These are phyloP conservation scores for Horisme vitalbata DNA, from an alignment of 2,888 invertebrate species.

Conservation along the genomic window DNA sequence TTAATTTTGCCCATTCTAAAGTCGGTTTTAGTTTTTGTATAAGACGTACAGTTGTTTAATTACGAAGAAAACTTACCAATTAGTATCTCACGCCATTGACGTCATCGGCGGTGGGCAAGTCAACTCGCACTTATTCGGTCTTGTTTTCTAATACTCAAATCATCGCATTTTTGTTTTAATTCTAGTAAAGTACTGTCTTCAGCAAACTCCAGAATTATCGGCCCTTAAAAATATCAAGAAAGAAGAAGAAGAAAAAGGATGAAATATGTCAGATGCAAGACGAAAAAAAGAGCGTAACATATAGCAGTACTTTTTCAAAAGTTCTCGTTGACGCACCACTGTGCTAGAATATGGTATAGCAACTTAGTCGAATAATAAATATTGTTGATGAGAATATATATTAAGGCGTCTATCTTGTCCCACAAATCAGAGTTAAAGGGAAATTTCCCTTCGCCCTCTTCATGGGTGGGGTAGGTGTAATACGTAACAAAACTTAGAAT, in stretches of 20 bases:
- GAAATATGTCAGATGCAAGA: constrained; percentile 45
- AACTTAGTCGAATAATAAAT: constrained; percentile 65
- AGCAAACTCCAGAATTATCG: no score
- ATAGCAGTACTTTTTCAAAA: constrained; percentile 62
- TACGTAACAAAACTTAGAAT: constrained; percentile 12
- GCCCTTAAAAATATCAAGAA: no score
- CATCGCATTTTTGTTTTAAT: no score
- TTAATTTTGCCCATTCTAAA: no score
- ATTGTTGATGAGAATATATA: constrained; percentile 39
- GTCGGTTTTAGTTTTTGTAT: no score
- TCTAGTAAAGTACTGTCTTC: no score
- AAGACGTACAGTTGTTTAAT: no score
- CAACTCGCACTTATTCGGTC: no score
- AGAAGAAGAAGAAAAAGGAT: constrained; percentile 20
- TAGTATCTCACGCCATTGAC: no score
- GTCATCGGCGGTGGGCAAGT: no score
- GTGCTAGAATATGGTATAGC: constrained; percentile 60
- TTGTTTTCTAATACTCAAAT: no score
- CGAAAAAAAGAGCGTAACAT: constrained; percentile 53
- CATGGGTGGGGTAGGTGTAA: background rate
- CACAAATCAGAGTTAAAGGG: constrained; percentile 61
- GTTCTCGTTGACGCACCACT: constrained; percentile 55
- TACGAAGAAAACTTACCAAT: no score
- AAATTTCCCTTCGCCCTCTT: constrained; percentile 17
- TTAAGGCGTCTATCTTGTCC: constrained; percentile 37